Percentiles rank a stretch among this genome's conserved stretches.
Conservation (phyloP, 2,113 vertebrate species). For the Leuciscus idus region DNA sequence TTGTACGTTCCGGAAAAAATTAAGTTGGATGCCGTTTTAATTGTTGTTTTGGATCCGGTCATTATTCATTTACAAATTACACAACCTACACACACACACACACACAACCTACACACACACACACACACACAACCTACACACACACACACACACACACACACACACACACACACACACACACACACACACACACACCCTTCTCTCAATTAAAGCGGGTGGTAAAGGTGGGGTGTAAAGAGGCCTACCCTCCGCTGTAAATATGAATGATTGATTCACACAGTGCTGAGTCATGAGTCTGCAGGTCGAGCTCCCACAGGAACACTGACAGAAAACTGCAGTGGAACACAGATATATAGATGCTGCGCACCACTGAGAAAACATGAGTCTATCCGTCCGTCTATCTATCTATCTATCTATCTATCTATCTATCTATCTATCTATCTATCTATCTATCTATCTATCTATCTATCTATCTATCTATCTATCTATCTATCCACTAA, state of each 20-base stretch:
- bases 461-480: not conserved
- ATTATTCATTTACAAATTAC: no score
- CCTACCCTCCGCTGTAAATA: slow-evolving; percentile 61
- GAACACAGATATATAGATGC: slow-evolving; percentile 9
- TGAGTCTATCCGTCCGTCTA: not conserved
- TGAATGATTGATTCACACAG: slow-evolving; percentile 60
- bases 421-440: slow-evolving; percentile 15
- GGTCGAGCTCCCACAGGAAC: slow-evolving; percentile 57
- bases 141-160: slow-evolving; percentile 9
- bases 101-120: no score
- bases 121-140: no score
- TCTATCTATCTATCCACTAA: not conserved
- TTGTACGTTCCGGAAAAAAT: no score
- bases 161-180: slow-evolving; percentile 41
- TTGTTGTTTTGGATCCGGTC: no score
- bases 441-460: not conserved
- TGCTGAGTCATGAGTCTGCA: slow-evolving; percentile 71
- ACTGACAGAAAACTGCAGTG: slow-evolving; percentile 45
- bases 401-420: not conserved
- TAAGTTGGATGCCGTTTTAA: no score
- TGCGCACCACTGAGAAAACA: not conserved
- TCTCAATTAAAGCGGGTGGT: slow-evolving; percentile 29
- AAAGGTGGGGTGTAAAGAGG: slow-evolving; percentile 49
- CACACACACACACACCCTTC: not conserved
- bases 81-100: no score